phyloP scores from a whole-genome alignment of 2,797 vertebrate genomes.

The Tadarida brasiliensis region DNA sequence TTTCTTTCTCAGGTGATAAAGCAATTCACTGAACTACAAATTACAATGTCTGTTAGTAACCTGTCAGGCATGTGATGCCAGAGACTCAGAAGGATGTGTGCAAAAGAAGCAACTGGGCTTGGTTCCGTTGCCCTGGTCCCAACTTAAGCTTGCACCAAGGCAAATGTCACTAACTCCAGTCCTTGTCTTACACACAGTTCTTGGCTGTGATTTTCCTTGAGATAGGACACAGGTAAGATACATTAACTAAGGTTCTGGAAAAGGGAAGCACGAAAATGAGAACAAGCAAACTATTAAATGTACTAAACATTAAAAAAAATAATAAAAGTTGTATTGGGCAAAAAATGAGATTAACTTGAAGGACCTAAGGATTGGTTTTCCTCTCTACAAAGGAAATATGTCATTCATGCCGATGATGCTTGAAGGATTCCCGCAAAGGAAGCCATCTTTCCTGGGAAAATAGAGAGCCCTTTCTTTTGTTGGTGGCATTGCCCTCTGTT shows the following conservation, averaged over 20 bases:
- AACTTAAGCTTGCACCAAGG: background rate
- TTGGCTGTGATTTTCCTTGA: background rate
- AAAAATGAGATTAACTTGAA: conserved; percentile 30
- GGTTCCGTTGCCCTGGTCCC: background rate
- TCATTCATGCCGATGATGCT: background rate
- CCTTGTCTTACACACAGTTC: background rate
- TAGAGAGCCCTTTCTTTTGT: background rate
- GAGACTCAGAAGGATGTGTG: background rate
- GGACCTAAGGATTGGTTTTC: conserved; percentile 23
- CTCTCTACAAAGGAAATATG: conserved; percentile 13
- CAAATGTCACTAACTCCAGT: background rate
- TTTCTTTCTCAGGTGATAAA: conserved; percentile 64
- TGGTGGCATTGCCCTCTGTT: background rate
- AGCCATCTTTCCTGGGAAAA: conserved; percentile 59
- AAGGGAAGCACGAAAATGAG: background rate
- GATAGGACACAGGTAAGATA: background rate
- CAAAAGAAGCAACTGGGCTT: background rate
- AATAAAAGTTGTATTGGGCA: conserved; percentile 52
- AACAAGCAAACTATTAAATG: conserved; percentile 12
- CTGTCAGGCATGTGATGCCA: background rate
- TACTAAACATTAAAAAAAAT: background rate
- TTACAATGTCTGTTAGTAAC: conserved; percentile 38
- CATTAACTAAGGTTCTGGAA: conserved; percentile 38
- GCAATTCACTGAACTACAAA: background rate
- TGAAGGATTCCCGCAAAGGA: conserved; percentile 45